Evolutionary conservation across 2,113 vertebrate species (phyloP).

Genomic region (Cairina moschata): DNA sequence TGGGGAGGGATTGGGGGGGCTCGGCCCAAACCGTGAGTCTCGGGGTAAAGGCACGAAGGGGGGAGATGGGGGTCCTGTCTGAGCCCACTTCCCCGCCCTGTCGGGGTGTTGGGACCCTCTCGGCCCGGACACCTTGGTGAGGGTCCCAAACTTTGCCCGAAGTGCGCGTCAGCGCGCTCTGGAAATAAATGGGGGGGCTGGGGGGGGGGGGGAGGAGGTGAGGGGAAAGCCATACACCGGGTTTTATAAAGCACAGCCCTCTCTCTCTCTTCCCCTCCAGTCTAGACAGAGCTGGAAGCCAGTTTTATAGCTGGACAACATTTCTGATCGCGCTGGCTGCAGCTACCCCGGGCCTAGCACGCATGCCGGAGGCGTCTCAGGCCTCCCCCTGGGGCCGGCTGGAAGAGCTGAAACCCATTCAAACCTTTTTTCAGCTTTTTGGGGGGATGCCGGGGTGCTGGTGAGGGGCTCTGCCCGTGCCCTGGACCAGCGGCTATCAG

Average conservation of each 20-base stretch:
- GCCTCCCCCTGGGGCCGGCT: background rate
- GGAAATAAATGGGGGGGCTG: background rate
- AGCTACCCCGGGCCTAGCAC: background rate
- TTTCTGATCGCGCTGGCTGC: background rate
- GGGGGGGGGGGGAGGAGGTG: no score
- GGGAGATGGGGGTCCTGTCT: background rate
- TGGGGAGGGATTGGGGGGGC: no score
- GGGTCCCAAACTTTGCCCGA: background rate
- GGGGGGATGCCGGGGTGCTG: background rate
- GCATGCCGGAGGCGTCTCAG: background rate
- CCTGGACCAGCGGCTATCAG: background rate
- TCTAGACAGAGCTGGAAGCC: constrained; percentile 20
- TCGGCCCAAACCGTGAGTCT: background rate
- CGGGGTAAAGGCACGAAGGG: background rate
- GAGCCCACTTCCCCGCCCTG: background rate
- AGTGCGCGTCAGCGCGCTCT: background rate
- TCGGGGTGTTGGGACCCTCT: background rate
- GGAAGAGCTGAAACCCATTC: background rate
- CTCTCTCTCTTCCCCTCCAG: background rate
- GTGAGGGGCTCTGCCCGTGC: background rate
- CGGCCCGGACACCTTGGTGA: background rate
- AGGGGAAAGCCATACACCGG: background rate
- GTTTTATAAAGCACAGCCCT: background rate
- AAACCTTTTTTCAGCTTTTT: background rate
- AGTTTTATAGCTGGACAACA: background rate